These are phyloP conservation scores for Cryptoblepharus egeriae DNA, from an alignment of 2,797 vertebrate species.

Conservation along the genomic window DNA sequence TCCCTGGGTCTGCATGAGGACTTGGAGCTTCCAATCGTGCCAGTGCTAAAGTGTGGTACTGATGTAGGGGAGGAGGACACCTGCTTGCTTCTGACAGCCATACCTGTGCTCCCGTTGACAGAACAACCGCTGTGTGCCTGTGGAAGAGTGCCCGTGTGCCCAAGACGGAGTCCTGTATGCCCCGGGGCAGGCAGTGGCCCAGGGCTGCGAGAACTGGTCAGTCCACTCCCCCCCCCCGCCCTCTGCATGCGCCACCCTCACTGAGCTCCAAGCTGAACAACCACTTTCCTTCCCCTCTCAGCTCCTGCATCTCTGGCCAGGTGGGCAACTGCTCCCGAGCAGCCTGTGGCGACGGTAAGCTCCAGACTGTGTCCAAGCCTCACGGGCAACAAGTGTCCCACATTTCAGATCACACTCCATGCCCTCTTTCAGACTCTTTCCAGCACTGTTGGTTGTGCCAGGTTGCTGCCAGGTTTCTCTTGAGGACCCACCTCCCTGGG, in stretches of 20 bases:
- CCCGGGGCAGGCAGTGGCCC: conserved; percentile 74
- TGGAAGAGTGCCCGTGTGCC: conserved; percentile 81
- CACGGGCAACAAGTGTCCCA: rapidly evolving
- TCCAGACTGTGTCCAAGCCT: rapidly evolving
- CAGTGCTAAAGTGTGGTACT: too few species aligned
- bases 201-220: conserved; percentile 87
- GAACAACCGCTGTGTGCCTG: conserved; percentile 80
- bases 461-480: too few species aligned
- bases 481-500: too few species aligned
- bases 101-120: conserved; percentile 47
- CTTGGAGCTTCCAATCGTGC: too few species aligned
- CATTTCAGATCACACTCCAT: not conserved
- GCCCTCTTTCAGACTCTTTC: too few species aligned
- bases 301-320: conserved; percentile 83
- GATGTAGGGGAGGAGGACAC: too few species aligned
- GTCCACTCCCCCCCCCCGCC: not conserved
- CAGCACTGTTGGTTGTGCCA: too few species aligned
- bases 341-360: conserved; percentile 79
- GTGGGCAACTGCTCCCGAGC: conserved; percentile 81
- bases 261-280: rapidly evolving
- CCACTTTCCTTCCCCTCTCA: conserved; percentile 53
- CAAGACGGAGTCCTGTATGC: conserved; percentile 73
- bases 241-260: rapidly evolving
- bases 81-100: not conserved
- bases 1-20: too few species aligned